Percentiles rank a stretch among this genome's conserved stretches.
Evolutionary conservation across 2,113 vertebrate species (phyloP).

Genomic region (Excalfactoria chinensis): DNA sequence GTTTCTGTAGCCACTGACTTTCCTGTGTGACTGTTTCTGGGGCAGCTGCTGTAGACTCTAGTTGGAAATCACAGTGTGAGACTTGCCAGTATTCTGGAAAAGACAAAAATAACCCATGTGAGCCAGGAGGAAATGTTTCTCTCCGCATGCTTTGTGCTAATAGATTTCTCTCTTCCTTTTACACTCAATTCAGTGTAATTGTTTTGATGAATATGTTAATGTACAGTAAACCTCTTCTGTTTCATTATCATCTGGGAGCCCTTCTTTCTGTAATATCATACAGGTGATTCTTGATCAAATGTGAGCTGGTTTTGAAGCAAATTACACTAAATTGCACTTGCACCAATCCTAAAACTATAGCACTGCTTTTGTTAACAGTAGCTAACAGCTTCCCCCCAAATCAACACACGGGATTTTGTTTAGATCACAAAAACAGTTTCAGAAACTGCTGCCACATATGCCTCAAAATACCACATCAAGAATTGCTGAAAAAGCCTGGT

Average conservation of each 20-base stretch:
- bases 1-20: background rate
- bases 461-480: background rate
- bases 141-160: background rate
- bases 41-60: background rate
- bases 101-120: background rate
- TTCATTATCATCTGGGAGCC: background rate
- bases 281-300: background rate
- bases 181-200: background rate
- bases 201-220: background rate
- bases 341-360: background rate
- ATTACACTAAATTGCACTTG: background rate
- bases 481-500: background rate
- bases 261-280: background rate
- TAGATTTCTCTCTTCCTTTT: background rate
- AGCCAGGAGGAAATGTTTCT: background rate
- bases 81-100: background rate
- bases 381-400: background rate
- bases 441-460: background rate
- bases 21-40: background rate
- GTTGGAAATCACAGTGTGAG: background rate
- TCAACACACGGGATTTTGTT: background rate
- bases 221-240: background rate
- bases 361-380: background rate
- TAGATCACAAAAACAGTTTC: background rate
- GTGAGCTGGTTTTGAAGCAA: background rate